Conservation (phyloP, 2,797 vertebrate species). For the Ataeniobius toweri region DNA sequence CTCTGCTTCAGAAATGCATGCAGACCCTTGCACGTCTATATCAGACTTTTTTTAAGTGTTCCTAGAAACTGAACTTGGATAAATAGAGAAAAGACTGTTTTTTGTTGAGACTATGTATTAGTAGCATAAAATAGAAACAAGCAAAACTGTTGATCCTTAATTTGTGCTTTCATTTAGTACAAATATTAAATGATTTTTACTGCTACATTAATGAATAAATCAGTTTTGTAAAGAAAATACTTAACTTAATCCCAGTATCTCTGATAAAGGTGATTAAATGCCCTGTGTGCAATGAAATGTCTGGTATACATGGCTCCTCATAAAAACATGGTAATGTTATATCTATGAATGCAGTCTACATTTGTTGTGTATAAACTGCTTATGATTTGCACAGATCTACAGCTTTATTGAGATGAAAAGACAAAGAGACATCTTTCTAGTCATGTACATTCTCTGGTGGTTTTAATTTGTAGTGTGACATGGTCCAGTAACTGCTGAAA, state of each 20-base stretch:
- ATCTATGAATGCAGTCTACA: not conserved
- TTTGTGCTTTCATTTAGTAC: not conserved
- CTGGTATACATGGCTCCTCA: not conserved
- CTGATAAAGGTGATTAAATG: not conserved
- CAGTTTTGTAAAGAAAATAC: not conserved
- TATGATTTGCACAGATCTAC: not conserved
- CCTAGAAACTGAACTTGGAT: not conserved
- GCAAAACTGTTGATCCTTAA: too few species aligned
- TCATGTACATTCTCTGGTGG: conserved; percentile 10
- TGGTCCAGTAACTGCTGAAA: conserved; percentile 7
- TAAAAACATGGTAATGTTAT: not conserved
- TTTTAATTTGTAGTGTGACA: conserved; percentile 24
- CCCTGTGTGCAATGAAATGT: not conserved
- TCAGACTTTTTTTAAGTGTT: too few species aligned
- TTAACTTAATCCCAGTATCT: not conserved
- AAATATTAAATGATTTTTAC: not conserved
- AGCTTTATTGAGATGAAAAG: not conserved
- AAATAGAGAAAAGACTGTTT: not conserved
- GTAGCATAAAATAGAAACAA: not conserved
- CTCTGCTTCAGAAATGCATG: too few species aligned
- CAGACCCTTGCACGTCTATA: too few species aligned
- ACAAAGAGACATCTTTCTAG: not conserved
- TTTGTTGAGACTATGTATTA: not conserved
- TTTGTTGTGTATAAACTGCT: not conserved
- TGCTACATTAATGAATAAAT: not conserved